Conservation (phyloP, 92 coral and sea anemone species). For the Muricea muricata region DNA sequence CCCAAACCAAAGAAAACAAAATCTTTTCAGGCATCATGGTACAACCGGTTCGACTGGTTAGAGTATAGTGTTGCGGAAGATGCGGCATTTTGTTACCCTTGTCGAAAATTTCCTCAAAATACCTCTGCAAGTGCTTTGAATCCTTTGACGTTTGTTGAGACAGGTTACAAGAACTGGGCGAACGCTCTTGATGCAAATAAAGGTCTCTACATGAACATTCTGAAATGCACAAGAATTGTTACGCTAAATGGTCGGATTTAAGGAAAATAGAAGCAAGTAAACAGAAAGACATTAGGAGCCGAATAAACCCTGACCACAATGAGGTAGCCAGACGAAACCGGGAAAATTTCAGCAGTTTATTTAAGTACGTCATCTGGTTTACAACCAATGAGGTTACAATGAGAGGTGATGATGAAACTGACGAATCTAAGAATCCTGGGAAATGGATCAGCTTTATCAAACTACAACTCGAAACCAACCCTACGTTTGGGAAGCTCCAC, state of each 20-base stretch:
- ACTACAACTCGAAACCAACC: constrained; percentile 24
- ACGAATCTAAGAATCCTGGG: constrained; percentile 24
- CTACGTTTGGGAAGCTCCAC: constrained; percentile 6
- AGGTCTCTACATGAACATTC: constrained; percentile 13
- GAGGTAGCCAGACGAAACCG: too few relatives aligned
- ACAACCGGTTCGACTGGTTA: neutral
- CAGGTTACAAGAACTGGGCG: too few relatives aligned
- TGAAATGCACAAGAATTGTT: constrained; percentile 14
- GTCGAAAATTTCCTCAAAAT: too few relatives aligned
- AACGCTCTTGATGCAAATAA: too few relatives aligned
- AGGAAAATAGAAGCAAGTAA: constrained; percentile 5
- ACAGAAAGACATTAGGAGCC: neutral
- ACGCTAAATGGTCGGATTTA: constrained; percentile 9
- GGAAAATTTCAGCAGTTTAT: neutral
- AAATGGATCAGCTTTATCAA: too few relatives aligned
- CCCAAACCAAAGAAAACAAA: constrained; percentile 14
- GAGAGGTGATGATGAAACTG: constrained; percentile 33
- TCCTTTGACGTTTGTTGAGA: too few relatives aligned
- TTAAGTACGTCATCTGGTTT: constrained; percentile 19
- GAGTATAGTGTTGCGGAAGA: neutral
- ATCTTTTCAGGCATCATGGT: neutral
- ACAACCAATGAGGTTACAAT: constrained; percentile 15
- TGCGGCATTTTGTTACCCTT: too few relatives aligned
- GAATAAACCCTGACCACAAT: constrained; percentile 14
- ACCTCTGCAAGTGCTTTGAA: neutral